Base-by-base conservation (phyloP, 2,113 vertebrate genomes). In the Pterophyllum scalare region DNA sequence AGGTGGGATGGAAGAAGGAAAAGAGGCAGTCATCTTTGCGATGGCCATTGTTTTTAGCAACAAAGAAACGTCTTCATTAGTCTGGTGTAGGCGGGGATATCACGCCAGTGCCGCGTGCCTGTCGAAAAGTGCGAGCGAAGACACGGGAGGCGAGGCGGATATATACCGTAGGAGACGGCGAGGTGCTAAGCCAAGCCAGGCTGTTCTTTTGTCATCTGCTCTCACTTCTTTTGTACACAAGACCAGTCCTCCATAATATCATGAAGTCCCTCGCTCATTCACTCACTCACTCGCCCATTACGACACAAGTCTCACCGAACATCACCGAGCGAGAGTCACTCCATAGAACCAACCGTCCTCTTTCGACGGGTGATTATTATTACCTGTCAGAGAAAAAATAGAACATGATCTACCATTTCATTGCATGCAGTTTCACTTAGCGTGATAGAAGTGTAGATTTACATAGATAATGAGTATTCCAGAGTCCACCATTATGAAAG, bases 11-110 rank as follows among this genome's bases (percentile, higher is more conserved):
- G 65, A 89, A 79, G 83, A 82, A 82, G 87, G 77, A 76, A 82
- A 80, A 58, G 54, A 91, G 80, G 85, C 80, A 76, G 89, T 89
- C 92, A 78, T 96, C 89, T 83, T 93, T 89, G 75, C 88, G 92
- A 91, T 85, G 83, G 81, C 91, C 90, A 95, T 95, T 95, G 95
- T 96, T 95, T 94, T 90, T 86, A 88, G 91, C 89, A 89, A 95
- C 94, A 95, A 95, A 93, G 91, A 92, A 88, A 89, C 59, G 83
- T 94, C 93, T 96, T 95, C 94, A 96, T 96, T 95, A 95, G 92
- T 84, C 58, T 6, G 5, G 84, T 61, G 94, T 96, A 81, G 94
- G 96, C 87, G 88, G 87, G 38, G 79, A 90, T 80, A 88, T 94
- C 91, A 87, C 87, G 82, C 90, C 88, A 46, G 81, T 56, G 83